Conservation (phyloP, 2,888 invertebrate genomes). For the Tetramorium bicarinatum region DNA sequence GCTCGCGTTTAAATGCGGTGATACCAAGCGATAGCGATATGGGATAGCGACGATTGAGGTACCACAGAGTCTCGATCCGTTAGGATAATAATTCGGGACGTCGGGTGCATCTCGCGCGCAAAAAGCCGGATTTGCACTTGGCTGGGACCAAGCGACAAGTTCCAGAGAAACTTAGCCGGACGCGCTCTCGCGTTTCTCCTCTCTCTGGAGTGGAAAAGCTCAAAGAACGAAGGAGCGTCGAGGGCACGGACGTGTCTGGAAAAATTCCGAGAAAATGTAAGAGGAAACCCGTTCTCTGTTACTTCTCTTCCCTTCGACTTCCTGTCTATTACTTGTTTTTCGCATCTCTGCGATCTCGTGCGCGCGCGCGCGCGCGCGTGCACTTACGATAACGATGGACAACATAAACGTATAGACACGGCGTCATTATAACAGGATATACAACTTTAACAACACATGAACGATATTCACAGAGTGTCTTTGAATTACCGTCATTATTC, state of each 20-base stretch:
- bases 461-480: not conserved
- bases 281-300: conserved; percentile 50
- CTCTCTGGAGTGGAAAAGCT: conserved; percentile 59
- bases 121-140: conserved; percentile 74
- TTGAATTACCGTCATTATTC: not conserved
- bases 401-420: conserved; percentile 1
- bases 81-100: conserved; percentile 73
- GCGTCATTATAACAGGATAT: not conserved
- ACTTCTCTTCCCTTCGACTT: conserved; percentile 49
- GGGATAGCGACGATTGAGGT: conserved; percentile 35
- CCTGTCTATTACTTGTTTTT: conserved; percentile 51
- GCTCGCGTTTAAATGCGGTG: conserved; percentile 16
- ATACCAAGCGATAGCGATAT: not conserved
- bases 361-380: not conserved
- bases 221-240: conserved; percentile 67
- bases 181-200: conserved; percentile 47
- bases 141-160: conserved; percentile 71
- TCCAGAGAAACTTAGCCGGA: conserved; percentile 73
- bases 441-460: not conserved
- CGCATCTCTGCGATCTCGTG: conserved; percentile 18
- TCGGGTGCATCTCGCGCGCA: conserved; percentile 59
- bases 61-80: conserved; percentile 45
- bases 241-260: conserved; percentile 72
- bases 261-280: conserved; percentile 68
- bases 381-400: not conserved